A percentile compares a stretch with the other conserved stretches of the same genome.
phyloP scores from a whole-genome alignment of 2,888 invertebrate genomes.

The Pyrocoelia pectoralis region DNA sequence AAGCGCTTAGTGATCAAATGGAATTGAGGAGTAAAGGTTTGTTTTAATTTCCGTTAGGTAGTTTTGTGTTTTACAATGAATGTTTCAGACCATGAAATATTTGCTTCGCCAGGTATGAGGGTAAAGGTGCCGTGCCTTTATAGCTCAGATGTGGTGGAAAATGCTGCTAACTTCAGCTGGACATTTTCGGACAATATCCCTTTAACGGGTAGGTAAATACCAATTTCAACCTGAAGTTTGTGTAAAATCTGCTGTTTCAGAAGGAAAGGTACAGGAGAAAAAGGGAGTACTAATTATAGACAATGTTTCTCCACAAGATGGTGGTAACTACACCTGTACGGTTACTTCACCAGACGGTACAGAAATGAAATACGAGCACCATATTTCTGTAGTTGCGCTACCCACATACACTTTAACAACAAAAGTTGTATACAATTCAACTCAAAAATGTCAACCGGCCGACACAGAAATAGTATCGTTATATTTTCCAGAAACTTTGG shows the following conservation, averaged over 20 bases:
- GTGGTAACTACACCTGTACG: constrained; percentile 57
- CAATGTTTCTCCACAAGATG: constrained; percentile 51
- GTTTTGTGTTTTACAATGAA: not conserved
- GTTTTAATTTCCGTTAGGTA: not conserved
- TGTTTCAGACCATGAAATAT: constrained; percentile 42
- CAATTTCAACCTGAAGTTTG: no score
- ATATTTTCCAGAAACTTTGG: constrained; percentile 53
- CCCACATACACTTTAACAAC: constrained; percentile 53
- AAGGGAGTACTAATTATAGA: constrained; percentile 50
- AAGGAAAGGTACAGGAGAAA: constrained; percentile 42
- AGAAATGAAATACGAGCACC: constrained; percentile 46
- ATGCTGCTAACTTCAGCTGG: constrained; percentile 38
- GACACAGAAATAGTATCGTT: constrained; percentile 51
- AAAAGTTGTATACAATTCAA: constrained; percentile 50
- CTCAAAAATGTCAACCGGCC: constrained; percentile 48
- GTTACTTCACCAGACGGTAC: constrained; percentile 38
- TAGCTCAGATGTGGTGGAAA: constrained; percentile 27
- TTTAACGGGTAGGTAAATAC: constrained; percentile 44
- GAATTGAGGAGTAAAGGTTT: constrained; percentile 40
- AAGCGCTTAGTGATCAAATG: constrained; percentile 39
- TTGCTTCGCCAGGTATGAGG: constrained; percentile 42
- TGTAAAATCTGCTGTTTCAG: constrained; percentile 21
- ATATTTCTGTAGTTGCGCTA: constrained; percentile 51
- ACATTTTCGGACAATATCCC: constrained; percentile 41
- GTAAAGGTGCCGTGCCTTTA: constrained; percentile 42